These are phyloP conservation scores for Lutjanus erythropterus DNA, from an alignment of 2,113 vertebrate species.

Conservation along the genomic window DNA sequence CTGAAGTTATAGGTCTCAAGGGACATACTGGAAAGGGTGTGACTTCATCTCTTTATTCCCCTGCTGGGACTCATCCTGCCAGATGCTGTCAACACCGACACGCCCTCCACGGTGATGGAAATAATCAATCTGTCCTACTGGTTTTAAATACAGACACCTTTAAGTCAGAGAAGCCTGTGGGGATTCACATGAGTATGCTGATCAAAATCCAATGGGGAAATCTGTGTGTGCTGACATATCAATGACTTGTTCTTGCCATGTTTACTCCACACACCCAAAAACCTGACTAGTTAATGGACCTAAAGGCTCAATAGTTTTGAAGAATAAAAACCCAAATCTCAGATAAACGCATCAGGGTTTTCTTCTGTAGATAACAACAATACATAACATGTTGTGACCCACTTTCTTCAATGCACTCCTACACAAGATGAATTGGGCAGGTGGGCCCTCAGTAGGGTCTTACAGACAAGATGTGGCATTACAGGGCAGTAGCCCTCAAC, in stretches of 20 bases:
- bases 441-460: slow-evolving; percentile 2
- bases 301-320: not conserved
- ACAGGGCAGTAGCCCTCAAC: not conserved
- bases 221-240: not conserved
- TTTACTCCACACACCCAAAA: not conserved
- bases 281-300: not conserved
- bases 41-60: too few relatives aligned
- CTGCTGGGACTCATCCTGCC: too few relatives aligned
- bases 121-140: not conserved
- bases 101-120: too few relatives aligned
- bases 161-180: not conserved
- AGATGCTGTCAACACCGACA: too few relatives aligned
- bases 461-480: not conserved
- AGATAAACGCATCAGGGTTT: not conserved
- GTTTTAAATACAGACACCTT: not conserved
- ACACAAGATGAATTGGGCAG: too few relatives aligned
- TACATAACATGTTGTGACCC: slow-evolving; percentile 1
- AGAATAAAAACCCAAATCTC: not conserved
- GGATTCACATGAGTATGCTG: not conserved
- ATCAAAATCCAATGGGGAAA: not conserved
- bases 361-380: not conserved
- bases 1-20: too few relatives aligned
- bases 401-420: not conserved
- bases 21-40: too few relatives aligned
- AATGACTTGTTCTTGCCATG: not conserved